Base-by-base conservation (phyloP, 64 coral and sea anemone genomes). In the Astreopora myriophthalma region DNA sequence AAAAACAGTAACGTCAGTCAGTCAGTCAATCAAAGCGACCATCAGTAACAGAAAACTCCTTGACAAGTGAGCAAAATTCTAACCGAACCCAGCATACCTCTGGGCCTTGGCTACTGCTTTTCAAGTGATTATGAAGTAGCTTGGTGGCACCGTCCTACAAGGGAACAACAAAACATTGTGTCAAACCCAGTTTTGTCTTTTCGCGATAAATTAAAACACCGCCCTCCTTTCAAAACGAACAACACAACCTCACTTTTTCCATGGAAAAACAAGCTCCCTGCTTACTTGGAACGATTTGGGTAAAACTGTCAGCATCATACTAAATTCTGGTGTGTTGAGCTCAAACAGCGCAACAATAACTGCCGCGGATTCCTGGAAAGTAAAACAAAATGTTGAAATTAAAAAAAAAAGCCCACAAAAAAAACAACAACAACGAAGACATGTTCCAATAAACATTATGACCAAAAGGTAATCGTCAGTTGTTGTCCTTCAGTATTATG, bases 311-410 rank as follows among this genome's bases (percentile, higher is more conserved):
- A 99, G 79, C 97, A 99, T 99, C 87, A 95, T 96, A 35, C 94
- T 99, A 72, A 99, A 99, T 69, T 96, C 94, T 12, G 97, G 97
- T 24, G 97, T 99, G 23, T 99, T 99, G 23, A 99, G 87, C 52
- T 99, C 97, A 85, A 99, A 99, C 69, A 99, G 51, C 2, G 91
- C 97, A n/a, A 99, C 94, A 40, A 99, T 95, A 34, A 99, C 97
- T 25, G 94, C 91, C 12, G 97, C 97, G 7, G 97, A 95, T 76
- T 99, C 97, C 97, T 98, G 24, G 13, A 73, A 23, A 61, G 20
- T 51, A 14, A 74, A 71, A 86, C 40, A 22, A 29, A 10, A n/a
- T 7, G 33, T 17, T 46, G 57, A 58, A 32, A 32, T 26, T 24
- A 36, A 64, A 36, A 34, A 2, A 6, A 34, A 29, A 48, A n/a